A percentile compares a stretch with the other conserved stretches of the same genome.
Conservation (phyloP, 2,113 vertebrate genomes). For the Syrmaticus mikado region DNA sequence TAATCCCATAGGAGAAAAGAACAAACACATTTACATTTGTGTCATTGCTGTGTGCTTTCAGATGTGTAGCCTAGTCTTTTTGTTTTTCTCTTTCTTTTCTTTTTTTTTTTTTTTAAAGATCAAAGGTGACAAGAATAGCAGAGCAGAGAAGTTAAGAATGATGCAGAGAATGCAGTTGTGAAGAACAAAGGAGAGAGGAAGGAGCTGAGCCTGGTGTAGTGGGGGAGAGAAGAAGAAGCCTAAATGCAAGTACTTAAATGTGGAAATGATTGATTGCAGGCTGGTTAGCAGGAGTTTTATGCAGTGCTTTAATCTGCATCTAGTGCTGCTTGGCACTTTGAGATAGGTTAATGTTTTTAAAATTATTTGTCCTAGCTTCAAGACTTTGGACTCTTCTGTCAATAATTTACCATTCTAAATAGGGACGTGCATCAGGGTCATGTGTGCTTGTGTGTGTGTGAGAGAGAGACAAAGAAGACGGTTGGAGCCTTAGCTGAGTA, state of each 20-base stretch:
- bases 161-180: constrained; percentile 59
- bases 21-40: constrained; percentile 61
- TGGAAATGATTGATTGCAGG: constrained; percentile 8
- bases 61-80: not conserved
- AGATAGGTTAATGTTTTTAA: constrained; percentile 49
- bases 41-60: constrained; percentile 29
- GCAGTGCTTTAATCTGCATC: not conserved
- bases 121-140: constrained; percentile 45
- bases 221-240: constrained; percentile 17
- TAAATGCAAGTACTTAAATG: constrained; percentile 63
- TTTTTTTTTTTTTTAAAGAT: constrained; percentile 11
- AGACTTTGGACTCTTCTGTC: constrained; percentile 61
- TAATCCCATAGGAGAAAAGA: constrained; percentile 53
- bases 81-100: not conserved
- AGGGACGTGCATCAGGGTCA: constrained; percentile 24
- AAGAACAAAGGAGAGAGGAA: constrained; percentile 55
- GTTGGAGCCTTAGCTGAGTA: not conserved
- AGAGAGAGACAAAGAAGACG: not conserved
- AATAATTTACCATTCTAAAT: constrained; percentile 63
- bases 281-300: constrained; percentile 7
- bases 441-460: not conserved
- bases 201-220: constrained; percentile 20
- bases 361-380: constrained; percentile 16
- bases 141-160: constrained; percentile 46
- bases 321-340: not conserved